phyloP scores from a whole-genome alignment of 2,113 vertebrate genomes.

The Oriolus oriolus region DNA sequence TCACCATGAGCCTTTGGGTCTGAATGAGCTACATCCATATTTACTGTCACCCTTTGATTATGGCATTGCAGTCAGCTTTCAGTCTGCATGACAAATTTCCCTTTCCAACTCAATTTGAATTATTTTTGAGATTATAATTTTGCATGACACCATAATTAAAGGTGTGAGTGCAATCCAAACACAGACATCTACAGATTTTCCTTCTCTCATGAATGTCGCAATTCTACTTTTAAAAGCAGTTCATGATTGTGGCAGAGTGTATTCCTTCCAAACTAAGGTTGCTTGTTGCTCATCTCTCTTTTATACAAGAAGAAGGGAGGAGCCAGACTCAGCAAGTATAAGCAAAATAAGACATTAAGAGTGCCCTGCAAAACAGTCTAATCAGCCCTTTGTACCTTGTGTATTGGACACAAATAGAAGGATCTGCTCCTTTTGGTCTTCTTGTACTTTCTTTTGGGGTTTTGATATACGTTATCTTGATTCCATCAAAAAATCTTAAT shows the following conservation, averaged over 20 bases:
- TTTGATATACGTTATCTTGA: constrained; percentile 34
- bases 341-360: neutral
- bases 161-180: neutral
- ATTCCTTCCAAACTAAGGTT: neutral
- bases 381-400: neutral
- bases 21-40: neutral
- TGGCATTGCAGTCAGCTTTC: neutral
- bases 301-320: neutral
- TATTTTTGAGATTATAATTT: constrained; percentile 41
- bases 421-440: neutral
- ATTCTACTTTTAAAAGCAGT: constrained; percentile 24
- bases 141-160: neutral
- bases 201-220: neutral
- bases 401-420: neutral
- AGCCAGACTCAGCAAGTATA: neutral
- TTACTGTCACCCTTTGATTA: neutral
- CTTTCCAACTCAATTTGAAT: constrained; percentile 24
- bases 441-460: neutral
- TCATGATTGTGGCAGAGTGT: neutral
- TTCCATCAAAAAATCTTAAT: constrained; percentile 19
- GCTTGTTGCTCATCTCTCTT: neutral
- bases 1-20: neutral
- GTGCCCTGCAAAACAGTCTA: neutral
- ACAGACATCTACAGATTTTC: constrained; percentile 5
- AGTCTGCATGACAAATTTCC: neutral